Base-by-base conservation (phyloP, 92 coral and sea anemone species). In the Anthopleura xanthogrammica region DNA sequence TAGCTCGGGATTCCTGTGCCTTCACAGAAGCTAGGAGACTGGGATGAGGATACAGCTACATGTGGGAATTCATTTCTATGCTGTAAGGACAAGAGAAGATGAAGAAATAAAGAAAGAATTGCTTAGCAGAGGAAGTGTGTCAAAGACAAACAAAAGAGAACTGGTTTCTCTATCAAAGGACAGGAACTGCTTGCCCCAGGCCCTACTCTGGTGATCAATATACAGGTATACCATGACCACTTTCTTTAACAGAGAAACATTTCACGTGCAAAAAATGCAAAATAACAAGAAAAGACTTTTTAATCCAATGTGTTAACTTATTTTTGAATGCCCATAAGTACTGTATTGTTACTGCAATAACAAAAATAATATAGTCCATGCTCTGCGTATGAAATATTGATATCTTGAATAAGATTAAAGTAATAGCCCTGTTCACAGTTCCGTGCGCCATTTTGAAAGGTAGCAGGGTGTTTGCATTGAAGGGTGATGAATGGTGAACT, bases 231-330 rank as follows among this genome's bases (percentile, higher is more conserved):
- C 84, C 84, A 81, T 71, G 77, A 81, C 65, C 62, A 71, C 41
- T 50, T 70, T 60, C 77, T 80, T 80, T 80, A 56, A 64, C 83
- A 58, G 60, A 80, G 60, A 79, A 54, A 80, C 70, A 80, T 64
- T 80, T 80, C 24, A 60, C 57, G 22, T 57, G 82, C 83, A 65
- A 80, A 41, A 58, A 64, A 62, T 79, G 68, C 76, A 11, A 39
- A 81, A 70, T 81, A 81, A 13, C 42, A 81, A 20, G 80, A 60
- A 83, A 54, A 83, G 74, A 83, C 86, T 83, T 57, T 75, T 76
- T 36, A 76, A 56, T 41, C 87, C 82, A 77, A 57, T 77, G 93
- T 90, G 93, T 90, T 90, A 90, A 90, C 93, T 90, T 90, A 90
- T 90, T 90, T 90, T 87, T 90, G 86, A 90, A 90, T 87, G 88